phyloP scores from a whole-genome alignment of 2,888 invertebrate species.

The Hoplodrina blanda region DNA sequence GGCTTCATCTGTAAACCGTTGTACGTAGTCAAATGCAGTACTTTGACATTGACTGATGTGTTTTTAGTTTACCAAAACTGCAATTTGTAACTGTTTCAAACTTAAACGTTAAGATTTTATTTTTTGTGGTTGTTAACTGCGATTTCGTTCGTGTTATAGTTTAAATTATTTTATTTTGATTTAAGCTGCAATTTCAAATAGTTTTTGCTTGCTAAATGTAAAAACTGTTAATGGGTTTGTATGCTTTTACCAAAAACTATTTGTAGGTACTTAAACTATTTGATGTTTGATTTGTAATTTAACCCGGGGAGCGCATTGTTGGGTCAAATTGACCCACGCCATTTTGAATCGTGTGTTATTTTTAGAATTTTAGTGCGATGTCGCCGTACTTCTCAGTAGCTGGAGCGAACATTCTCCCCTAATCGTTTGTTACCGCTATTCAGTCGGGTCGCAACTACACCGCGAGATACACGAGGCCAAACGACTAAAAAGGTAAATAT shows the following conservation, averaged over 20 bases:
- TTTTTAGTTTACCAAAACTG: conserved; percentile 45
- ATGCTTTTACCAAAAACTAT: not conserved
- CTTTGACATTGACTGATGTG: conserved; percentile 48
- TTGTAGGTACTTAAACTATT: too few relatives aligned
- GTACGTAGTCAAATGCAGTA: conserved; percentile 42
- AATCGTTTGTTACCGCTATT: too few relatives aligned
- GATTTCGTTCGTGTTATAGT: conserved; percentile 39
- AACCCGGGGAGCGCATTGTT: too few relatives aligned
- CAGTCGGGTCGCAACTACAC: too few relatives aligned
- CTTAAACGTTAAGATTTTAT: conserved; percentile 32
- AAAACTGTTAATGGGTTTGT: not conserved
- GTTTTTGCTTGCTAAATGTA: not conserved
- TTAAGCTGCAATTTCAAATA: not conserved
- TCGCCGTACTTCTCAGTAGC: too few relatives aligned
- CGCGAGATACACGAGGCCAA: too few relatives aligned
- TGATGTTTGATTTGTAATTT: not conserved
- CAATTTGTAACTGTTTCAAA: conserved; percentile 55
- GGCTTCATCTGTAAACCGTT: conserved; percentile 20
- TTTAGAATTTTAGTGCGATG: too few relatives aligned
- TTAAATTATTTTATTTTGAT: conserved; percentile 31
- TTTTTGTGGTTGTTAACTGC: conserved; percentile 35
- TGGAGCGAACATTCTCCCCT: too few relatives aligned
- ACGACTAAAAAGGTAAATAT: too few relatives aligned
- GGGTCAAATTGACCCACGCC: too few relatives aligned
- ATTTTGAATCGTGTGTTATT: too few relatives aligned